These are phyloP conservation scores for Sarcophaga bullata DNA, from an alignment of 1,140 invertebrate genomes.

Conservation along the genomic window DNA sequence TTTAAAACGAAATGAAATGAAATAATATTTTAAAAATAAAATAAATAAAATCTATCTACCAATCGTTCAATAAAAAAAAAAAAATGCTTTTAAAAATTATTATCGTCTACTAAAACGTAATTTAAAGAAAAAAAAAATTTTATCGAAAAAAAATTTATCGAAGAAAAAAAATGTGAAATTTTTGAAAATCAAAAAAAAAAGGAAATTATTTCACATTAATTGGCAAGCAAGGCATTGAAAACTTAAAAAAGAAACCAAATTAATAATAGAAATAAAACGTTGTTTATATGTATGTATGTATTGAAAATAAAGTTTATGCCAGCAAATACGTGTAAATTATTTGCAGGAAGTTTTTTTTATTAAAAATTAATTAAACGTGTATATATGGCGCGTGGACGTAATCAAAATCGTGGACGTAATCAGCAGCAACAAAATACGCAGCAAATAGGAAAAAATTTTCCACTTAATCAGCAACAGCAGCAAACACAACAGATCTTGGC, in stretches of 20 bases:
- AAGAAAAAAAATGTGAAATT: background rate
- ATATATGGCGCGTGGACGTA: constrained; percentile 64
- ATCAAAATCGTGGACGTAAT: constrained; percentile 55
- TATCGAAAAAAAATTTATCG: background rate
- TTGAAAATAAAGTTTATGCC: background rate
- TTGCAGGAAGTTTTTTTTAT: constrained; percentile 29
- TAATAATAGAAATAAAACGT: background rate
- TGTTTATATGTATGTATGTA: too few relatives aligned
- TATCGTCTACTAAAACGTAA: background rate
- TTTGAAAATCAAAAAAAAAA: background rate
- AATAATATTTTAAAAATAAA: background rate
- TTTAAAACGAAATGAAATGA: background rate
- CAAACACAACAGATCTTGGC: constrained; percentile 43
- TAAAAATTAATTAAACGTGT: constrained; percentile 30
- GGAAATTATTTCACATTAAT: background rate
- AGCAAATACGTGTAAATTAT: background rate
- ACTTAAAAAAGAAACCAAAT: background rate
- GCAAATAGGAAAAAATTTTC: constrained; percentile 44
- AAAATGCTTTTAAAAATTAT: background rate
- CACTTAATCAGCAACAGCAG: constrained; percentile 44
- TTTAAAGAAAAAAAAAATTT: background rate
- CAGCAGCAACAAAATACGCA: constrained; percentile 45
- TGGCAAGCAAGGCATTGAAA: background rate
- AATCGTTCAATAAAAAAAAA: background rate
- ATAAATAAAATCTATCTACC: background rate